Conservation (phyloP, 2,888 invertebrate species). For the Tetramorium bicarinatum region DNA sequence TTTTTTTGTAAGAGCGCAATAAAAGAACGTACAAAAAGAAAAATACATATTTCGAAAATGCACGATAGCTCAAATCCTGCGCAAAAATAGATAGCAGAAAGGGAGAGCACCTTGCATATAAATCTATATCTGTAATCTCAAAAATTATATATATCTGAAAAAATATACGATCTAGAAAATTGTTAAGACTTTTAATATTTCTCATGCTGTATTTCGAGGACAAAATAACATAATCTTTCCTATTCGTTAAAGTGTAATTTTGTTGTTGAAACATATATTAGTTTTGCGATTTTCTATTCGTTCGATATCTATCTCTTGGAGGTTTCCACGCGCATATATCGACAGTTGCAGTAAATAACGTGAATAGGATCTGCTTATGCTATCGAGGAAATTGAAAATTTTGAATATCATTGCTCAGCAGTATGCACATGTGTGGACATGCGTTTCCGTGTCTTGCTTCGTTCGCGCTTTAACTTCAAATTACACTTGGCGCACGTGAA, state of each 20-base stretch:
- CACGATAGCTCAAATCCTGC: background rate
- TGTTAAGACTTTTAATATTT: background rate
- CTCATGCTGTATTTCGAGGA: background rate
- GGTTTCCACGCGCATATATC: background rate
- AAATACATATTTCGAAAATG: background rate
- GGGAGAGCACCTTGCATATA: background rate
- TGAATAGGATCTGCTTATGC: slow-evolving; percentile 4
- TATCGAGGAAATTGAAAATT: slow-evolving; percentile 44
- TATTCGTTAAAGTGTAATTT: slow-evolving; percentile 1
- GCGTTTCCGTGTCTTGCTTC: slow-evolving; percentile 25
- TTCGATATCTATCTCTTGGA: background rate
- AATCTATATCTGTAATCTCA: background rate
- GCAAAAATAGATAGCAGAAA: background rate
- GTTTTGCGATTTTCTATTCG: background rate
- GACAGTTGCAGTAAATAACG: background rate
- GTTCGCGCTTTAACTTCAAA: slow-evolving; percentile 31
- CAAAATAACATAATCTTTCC: background rate
- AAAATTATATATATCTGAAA: background rate
- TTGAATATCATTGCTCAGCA: slow-evolving; percentile 37
- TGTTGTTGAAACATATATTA: background rate
- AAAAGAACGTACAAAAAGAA: background rate
- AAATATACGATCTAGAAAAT: background rate
- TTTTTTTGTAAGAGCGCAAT: background rate
- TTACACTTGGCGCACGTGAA: slow-evolving; percentile 29
- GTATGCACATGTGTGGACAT: slow-evolving; percentile 17